Evolutionary conservation across 2,113 vertebrate species (phyloP), one percentile per base, ranked within the genome.

Genomic region (Echinops telfairi): DNA sequence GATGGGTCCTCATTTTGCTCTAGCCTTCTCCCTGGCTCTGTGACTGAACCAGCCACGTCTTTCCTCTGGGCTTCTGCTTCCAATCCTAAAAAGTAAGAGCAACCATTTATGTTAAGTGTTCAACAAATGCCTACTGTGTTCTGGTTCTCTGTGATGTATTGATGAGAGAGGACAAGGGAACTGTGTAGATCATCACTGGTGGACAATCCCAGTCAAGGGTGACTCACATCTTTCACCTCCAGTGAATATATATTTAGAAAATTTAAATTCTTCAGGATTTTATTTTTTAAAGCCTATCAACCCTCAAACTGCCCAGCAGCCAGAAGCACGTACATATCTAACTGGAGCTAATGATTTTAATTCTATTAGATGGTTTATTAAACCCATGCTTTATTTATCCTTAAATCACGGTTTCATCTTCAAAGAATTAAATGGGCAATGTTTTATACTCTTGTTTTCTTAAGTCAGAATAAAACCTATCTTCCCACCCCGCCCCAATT

Each of bases 51-150:
- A 77, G 2, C 10, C 10, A 38, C 11, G 53, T 64, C 12, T 77
- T 77, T 70, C n/a, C 23, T 90, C n/a, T 64, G 38, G n/a, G 17
- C 68, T 70, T 94, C n/a, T 91, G 29, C 86, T 85, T 20, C 79
- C 40, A 64, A 38, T 4, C 2, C 31, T 36, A 93, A 76, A 22
- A 83, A 38, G 25, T 27, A 60, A 79, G 38, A 19, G 25, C 75
- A 57, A 14, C 8, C 11, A 71, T 17, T 22, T 88, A 27, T 40
- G 68, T 73, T 27, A 73, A 89, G 4, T 19, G 31, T 83, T 68
- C n/a, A 22, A 53, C 17, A 19, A 92, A 79, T 36, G 19, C 27
- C 33, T 47, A 10, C 43, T 58, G 16, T 78, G 23, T 31, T 43
- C 40, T 23, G 4, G 33, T 9, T 1, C 10, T 83, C 2, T 27